Conservation (phyloP, 2,113 vertebrate genomes). For the Gracilinanus agilis region DNA sequence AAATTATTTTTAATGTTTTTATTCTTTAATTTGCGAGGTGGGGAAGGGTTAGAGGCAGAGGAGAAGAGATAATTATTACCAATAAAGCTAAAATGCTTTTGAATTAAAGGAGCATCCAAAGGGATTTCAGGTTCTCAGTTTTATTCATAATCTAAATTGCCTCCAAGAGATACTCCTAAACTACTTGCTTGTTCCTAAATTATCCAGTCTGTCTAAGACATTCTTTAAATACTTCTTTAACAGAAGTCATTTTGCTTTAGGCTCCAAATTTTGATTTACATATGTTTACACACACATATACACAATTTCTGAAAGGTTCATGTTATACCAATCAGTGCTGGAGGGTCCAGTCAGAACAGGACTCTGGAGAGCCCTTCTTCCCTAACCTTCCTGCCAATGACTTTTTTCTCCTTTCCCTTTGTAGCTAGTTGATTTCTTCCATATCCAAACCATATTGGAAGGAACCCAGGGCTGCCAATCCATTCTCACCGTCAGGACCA, state of each 20-base stretch:
- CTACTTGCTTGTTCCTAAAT: slow-evolving; percentile 38
- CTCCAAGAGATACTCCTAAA: slow-evolving; percentile 28
- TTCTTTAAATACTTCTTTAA: slow-evolving; percentile 13
- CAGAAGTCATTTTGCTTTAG: slow-evolving; percentile 43
- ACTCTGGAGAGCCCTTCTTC: not conserved
- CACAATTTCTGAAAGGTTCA: not conserved
- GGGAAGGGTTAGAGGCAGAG: not conserved
- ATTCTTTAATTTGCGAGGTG: slow-evolving; percentile 49
- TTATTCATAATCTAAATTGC: slow-evolving; percentile 55
- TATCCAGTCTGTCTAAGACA: slow-evolving; percentile 31
- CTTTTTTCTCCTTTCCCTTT: not conserved
- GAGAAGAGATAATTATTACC: not conserved
- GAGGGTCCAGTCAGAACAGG: not conserved
- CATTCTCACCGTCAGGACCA: not conserved
- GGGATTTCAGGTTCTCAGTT: not conserved
- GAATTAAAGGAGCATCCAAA: slow-evolving; percentile 39
- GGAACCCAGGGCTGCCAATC: not conserved
- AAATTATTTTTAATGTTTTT: slow-evolving; percentile 42
- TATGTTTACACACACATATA: not conserved
- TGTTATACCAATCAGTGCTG: not conserved
- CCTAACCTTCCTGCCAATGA: not conserved
- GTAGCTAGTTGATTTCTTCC: not conserved
- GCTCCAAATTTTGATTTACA: slow-evolving; percentile 30
- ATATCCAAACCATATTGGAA: not conserved
- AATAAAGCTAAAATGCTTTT: slow-evolving; percentile 42